Percentiles rank a stretch among this genome's conserved stretches.
Conservation (phyloP, 2,888 invertebrate species). For the Cephus pygmeus region DNA sequence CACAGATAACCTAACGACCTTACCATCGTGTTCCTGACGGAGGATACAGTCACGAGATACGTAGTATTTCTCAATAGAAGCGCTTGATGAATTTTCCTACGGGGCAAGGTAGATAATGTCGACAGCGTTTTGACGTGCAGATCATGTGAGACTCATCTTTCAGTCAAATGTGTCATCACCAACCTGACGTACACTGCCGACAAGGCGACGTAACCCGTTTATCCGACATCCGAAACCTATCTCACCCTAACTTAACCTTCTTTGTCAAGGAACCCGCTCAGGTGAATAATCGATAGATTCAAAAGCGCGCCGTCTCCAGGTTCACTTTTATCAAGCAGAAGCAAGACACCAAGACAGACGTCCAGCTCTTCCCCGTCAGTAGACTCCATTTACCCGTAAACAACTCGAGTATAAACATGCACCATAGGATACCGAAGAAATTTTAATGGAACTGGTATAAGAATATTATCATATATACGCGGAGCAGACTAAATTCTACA, state of each 20-base stretch:
- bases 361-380: neutral
- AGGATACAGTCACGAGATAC: neutral
- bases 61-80: conserved; percentile 1
- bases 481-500: neutral
- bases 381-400: neutral
- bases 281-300: neutral
- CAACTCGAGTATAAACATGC: neutral
- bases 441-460: neutral
- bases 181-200: conserved; percentile 21
- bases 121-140: conserved; percentile 31
- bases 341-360: neutral
- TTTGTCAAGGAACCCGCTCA: neutral
- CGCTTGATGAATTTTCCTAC: conserved; percentile 15
- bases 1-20: neutral
- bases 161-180: conserved; percentile 14
- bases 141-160: conserved; percentile 36
- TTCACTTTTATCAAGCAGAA: neutral
- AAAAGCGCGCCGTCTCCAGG: neutral
- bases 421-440: neutral
- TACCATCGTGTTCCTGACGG: neutral
- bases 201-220: neutral
- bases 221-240: neutral
- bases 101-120: conserved; percentile 15
- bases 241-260: neutral
- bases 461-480: neutral